Evolutionary conservation across 2,797 vertebrate genomes (phyloP), one percentile per base, ranked within the genome.

Genomic region (Phalanger gymnotis): DNA sequence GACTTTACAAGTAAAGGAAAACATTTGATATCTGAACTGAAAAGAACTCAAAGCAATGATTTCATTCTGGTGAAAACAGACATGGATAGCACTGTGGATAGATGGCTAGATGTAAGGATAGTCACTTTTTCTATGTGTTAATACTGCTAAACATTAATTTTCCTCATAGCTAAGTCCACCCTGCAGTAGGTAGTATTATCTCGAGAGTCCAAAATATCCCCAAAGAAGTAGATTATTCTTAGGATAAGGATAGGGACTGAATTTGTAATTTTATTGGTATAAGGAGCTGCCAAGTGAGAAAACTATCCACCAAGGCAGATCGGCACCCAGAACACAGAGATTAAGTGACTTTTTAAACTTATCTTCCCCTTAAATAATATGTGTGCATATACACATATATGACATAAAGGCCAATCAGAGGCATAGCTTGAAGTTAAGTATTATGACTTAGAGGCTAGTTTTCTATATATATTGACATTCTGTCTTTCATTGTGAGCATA

Each of bases 81-180:
- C 95, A 99, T 99, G 98, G 99, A 99, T 96, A 97, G 93, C 81
- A 98, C 98, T 0, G 98, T 99, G 98, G 99, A 99, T 98, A 99
- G 99, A 97, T 99, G 99, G 99, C 98, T 99, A 81, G 99, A 99
- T 98, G 99, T 99, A 99, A 99, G 98, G 95, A 53, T 10, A 55
- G 6, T 94, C 52, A 31, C 73, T 47, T 31, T 47, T 81, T 81
- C 22, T 81, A 27, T 87, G 22, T 51, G 47, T 47, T 87, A 87
- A 87, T 87, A 51, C 22, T 87, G 7, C 10, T 47, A 87, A 87
- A 40, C 73, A 87, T 87, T 87, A 11, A 40, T 52, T 52, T 52
- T 90, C 28, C 81, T 96, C 34, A 54, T 34, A 16, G 92, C 81
- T 58, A 5, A 91, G 13, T 53, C 93, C 93, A 52, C 22, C 34